phyloP scores from a whole-genome alignment of 92 coral and sea anemone species.

The Zoanthus gigantus region DNA sequence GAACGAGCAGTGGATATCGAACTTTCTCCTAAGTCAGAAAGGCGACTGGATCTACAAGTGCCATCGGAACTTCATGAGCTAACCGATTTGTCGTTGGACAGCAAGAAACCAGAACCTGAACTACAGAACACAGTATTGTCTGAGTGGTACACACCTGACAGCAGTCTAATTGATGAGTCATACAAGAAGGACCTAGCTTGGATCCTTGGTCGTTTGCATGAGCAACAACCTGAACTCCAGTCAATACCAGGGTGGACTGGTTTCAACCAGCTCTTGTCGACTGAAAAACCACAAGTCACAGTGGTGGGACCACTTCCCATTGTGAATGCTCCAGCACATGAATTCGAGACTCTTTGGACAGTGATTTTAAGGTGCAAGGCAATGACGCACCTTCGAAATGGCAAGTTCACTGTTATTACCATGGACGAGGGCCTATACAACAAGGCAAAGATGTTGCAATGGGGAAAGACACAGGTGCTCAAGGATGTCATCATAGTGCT shows the following conservation, averaged over 20 bases:
- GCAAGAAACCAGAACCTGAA: conserved; percentile 34
- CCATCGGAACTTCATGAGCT: conserved; percentile 72
- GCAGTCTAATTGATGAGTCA: conserved; percentile 39
- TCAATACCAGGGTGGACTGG: conserved; percentile 71
- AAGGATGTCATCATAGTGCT: conserved; percentile 52
- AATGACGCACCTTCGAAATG: conserved; percentile 26
- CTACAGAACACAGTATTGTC: conserved; percentile 24
- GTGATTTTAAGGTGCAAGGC: conserved; percentile 58
- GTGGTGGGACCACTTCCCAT: conserved; percentile 75
- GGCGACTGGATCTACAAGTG: conserved; percentile 64
- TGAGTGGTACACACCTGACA: conserved; percentile 63
- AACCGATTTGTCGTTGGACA: neutral
- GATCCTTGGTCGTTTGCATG: conserved; percentile 43
- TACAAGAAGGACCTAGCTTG: conserved; percentile 70
- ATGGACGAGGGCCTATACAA: conserved; percentile 60
- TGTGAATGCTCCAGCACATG: conserved; percentile 68
- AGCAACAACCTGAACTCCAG: conserved; percentile 60
- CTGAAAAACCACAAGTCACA: conserved; percentile 47
- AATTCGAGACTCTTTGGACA: conserved; percentile 64
- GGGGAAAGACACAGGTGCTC: conserved; percentile 45
- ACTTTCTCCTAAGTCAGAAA: conserved; percentile 56
- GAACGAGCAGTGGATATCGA: conserved; percentile 53
- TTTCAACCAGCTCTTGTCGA: conserved; percentile 56
- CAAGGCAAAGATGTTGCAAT: conserved; percentile 66
- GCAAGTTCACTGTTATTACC: conserved; percentile 40